Evolutionary conservation across 2,888 invertebrate genomes (phyloP).

Genomic region (Rhingia rostrata): DNA sequence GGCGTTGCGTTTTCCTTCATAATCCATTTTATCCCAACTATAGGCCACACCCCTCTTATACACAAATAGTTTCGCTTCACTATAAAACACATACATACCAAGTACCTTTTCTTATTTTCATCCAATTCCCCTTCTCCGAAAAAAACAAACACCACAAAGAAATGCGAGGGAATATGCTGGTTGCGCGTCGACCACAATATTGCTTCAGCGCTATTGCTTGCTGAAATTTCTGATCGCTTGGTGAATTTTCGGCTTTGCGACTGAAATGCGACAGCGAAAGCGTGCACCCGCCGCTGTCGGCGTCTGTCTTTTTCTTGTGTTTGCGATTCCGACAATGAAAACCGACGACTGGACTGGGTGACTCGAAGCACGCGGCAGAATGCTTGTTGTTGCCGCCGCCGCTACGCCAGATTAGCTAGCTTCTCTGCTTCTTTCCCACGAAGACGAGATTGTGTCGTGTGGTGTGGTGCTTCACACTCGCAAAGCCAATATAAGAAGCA

Average conservation of each 20-base stretch:
- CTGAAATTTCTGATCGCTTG: slow-evolving; percentile 40
- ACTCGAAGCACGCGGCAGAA: slow-evolving; percentile 1
- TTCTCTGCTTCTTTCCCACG: neutral
- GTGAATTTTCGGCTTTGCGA: slow-evolving; percentile 68
- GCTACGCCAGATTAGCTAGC: neutral
- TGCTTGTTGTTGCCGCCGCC: neutral
- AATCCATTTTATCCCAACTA: too few species aligned
- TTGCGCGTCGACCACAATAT: neutral
- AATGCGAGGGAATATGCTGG: slow-evolving; percentile 3
- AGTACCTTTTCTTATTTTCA: too few species aligned
- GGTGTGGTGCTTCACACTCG: slow-evolving; percentile 2
- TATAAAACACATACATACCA: too few species aligned
- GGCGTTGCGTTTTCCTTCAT: too few species aligned
- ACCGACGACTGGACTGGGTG: slow-evolving; percentile 11
- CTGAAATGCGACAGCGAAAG: slow-evolving; percentile 72
- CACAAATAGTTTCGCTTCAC: too few species aligned
- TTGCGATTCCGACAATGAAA: slow-evolving; percentile 47
- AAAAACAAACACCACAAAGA: neutral
- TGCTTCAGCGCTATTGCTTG: neutral
- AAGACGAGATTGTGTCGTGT: neutral
- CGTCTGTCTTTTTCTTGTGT: slow-evolving; percentile 35
- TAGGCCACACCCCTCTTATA: too few species aligned
- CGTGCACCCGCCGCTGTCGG: slow-evolving; percentile 63
- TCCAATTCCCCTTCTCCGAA: neutral
- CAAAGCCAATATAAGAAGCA: slow-evolving; percentile 9